Evolutionary conservation across 2,797 vertebrate genomes (phyloP).

Genomic region (Sphenopsis melanotis): DNA sequence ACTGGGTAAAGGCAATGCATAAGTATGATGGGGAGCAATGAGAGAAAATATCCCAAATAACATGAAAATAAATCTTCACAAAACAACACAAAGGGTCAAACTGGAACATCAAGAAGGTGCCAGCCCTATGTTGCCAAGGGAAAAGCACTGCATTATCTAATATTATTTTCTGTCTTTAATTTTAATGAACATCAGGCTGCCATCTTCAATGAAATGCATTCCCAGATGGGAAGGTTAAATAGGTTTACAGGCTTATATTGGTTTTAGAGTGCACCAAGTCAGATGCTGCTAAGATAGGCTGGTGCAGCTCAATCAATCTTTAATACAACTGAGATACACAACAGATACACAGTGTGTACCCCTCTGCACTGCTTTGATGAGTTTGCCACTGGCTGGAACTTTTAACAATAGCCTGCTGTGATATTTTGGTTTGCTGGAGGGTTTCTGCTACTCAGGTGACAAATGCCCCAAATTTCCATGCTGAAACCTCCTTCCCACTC

Average conservation of each 20-base stretch:
- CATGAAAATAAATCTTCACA: background rate
- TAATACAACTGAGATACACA: background rate
- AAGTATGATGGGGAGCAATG: fast-evolving
- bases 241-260: background rate
- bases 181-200: slow-evolving; percentile 19
- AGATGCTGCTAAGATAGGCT: background rate
- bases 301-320: background rate
- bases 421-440: background rate
- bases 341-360: background rate
- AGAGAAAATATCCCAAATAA: background rate
- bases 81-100: background rate
- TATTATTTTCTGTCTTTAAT: slow-evolving; percentile 14
- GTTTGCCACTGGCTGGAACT: background rate
- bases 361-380: background rate
- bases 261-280: slow-evolving; percentile 2
- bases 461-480: background rate
- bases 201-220: background rate
- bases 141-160: background rate
- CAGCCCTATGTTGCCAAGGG: background rate
- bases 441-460: background rate
- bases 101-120: background rate
- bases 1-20: fast-evolving
- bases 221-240: background rate
- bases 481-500: background rate
- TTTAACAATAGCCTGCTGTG: background rate